Evolutionary conservation across 2,113 vertebrate genomes (phyloP).

Genomic region (Lanius ludovicianus): DNA sequence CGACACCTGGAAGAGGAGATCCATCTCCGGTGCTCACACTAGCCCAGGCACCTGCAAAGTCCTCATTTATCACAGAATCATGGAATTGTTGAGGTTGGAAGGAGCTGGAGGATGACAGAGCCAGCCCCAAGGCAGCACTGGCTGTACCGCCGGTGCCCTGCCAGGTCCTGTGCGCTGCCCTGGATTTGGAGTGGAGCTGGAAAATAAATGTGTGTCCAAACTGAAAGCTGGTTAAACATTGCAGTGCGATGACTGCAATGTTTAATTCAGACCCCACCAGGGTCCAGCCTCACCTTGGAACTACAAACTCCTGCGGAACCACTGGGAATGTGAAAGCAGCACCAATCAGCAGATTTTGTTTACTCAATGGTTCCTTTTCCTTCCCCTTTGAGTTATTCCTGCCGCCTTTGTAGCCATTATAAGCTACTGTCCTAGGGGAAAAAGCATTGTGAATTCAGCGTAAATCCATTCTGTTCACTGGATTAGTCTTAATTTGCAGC

Average conservation of each 20-base stretch:
- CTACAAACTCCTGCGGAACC: background rate
- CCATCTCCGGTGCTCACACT: fast-evolving
- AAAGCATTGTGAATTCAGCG: background rate
- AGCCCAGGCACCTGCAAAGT: background rate
- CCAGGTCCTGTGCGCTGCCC: fast-evolving
- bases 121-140: background rate
- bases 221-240: background rate
- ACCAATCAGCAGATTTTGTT: background rate
- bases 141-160: fast-evolving
- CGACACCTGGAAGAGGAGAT: background rate
- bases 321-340: background rate
- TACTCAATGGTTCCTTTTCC: background rate
- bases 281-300: background rate
- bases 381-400: background rate
- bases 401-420: background rate
- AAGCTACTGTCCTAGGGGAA: background rate
- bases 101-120: background rate
- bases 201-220: background rate
- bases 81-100: fast-evolving
- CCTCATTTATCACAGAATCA: fast-evolving
- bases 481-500: background rate
- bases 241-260: fast-evolving
- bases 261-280: background rate
- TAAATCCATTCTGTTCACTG: background rate
- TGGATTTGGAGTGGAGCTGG: fast-evolving